Conservation (phyloP, 1,140 invertebrate species). For the Mercenaria mercenaria region DNA sequence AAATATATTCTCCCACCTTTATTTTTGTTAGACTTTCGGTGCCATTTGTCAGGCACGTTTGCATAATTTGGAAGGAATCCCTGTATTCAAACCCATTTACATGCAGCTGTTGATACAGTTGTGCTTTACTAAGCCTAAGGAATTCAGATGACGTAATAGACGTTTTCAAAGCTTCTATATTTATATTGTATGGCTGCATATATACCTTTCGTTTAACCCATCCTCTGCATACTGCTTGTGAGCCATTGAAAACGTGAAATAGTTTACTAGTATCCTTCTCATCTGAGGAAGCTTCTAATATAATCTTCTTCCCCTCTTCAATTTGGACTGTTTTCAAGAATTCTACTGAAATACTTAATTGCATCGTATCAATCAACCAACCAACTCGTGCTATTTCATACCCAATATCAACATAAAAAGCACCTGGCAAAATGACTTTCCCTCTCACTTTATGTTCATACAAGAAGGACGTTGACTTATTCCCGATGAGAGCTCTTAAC, state of each 20-base stretch:
- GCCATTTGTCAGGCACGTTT: neutral
- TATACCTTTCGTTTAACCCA: neutral
- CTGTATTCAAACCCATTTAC: slow-evolving; percentile 41
- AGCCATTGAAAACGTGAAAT: neutral
- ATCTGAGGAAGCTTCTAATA: neutral
- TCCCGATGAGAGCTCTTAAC: neutral
- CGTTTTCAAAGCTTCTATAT: neutral
- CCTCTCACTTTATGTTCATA: slow-evolving; percentile 55
- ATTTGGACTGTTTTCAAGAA: slow-evolving; percentile 29
- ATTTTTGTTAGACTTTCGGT: neutral
- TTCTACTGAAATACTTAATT: slow-evolving; percentile 18
- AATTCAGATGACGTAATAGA: neutral
- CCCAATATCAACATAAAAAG: slow-evolving; percentile 52
- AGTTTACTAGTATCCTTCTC: neutral
- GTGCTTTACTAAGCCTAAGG: neutral
- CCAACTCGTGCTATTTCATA: neutral
- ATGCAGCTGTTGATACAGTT: slow-evolving; percentile 26
- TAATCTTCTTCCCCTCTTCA: neutral
- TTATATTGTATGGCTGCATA: neutral
- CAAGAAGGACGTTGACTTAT: slow-evolving; percentile 21
- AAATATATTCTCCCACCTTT: neutral
- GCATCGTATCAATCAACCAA: neutral
- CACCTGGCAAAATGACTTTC: slow-evolving; percentile 36
- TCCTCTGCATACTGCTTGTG: neutral
- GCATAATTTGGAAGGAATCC: neutral